A percentile compares a stretch with the other conserved stretches of the same genome.
Conservation (phyloP, 2,888 invertebrate genomes). For the Ecliptopera silaceata region DNA sequence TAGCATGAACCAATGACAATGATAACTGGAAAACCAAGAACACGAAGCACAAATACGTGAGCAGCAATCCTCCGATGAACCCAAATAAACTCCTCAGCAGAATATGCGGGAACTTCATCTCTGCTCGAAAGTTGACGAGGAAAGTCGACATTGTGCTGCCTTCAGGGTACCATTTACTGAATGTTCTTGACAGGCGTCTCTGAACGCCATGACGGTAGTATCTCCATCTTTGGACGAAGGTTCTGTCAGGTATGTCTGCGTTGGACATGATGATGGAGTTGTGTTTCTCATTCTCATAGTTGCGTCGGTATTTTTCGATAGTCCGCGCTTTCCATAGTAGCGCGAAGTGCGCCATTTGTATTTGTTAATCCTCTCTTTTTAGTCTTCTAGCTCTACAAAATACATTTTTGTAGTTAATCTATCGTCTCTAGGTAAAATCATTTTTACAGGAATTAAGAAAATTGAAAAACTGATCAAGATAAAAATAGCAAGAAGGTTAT, state of each 20-base stretch:
- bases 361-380: neutral
- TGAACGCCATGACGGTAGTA: constrained; percentile 67
- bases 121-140: constrained; percentile 65
- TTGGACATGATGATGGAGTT: constrained; percentile 75
- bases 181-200: constrained; percentile 61
- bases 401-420: neutral
- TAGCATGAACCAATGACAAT: constrained; percentile 83
- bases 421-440: neutral
- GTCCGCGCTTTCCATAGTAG: constrained; percentile 81
- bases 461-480: neutral
- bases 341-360: constrained; percentile 80
- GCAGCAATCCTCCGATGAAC: constrained; percentile 84
- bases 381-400: neutral
- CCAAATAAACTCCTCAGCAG: constrained; percentile 85
- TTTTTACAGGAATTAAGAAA: neutral
- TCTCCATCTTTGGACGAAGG: constrained; percentile 73
- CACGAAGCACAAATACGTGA: constrained; percentile 86
- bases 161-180: constrained; percentile 64
- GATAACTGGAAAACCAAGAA: constrained; percentile 87
- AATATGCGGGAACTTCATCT: constrained; percentile 80
- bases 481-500: neutral
- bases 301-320: constrained; percentile 72
- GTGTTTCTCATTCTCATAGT: constrained; percentile 83
- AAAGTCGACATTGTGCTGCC: constrained; percentile 61
- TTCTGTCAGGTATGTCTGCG: constrained; percentile 65